Conservation (phyloP, 2,113 vertebrate genomes). For the Limnothrissa miodon region DNA sequence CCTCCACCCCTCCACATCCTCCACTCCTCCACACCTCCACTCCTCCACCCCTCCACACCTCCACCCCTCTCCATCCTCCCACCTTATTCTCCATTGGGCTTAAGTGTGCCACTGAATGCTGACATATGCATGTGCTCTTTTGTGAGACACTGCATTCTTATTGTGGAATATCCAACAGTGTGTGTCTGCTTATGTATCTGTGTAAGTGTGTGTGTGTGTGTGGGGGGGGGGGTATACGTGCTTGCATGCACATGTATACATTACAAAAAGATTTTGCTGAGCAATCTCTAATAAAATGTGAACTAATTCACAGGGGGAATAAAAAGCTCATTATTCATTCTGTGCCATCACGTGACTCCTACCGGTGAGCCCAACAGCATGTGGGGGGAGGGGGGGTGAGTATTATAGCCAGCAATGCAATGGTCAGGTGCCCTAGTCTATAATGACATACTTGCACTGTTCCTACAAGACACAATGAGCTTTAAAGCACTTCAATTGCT, state of each 20-base stretch:
- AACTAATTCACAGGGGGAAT: background rate
- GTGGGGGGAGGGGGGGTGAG: background rate
- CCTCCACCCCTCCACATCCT: too few species aligned
- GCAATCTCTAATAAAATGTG: background rate
- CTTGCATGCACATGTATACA: background rate
- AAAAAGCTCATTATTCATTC: slow-evolving; percentile 6
- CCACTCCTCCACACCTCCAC: slow-evolving; percentile 63
- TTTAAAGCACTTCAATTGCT: background rate
- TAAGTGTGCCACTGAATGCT: slow-evolving; percentile 11
- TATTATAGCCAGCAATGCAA: background rate
- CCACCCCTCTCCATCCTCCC: background rate
- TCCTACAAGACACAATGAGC: background rate
- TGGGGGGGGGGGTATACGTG: background rate
- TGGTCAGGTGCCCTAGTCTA: background rate
- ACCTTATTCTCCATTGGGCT: background rate
- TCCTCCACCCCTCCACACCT: slow-evolving; percentile 32
- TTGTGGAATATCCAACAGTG: background rate
- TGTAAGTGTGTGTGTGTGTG: background rate
- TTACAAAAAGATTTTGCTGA: background rate
- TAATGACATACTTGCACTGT: background rate
- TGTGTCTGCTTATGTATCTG: background rate
- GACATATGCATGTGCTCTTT: slow-evolving; percentile 16
- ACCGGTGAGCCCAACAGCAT: background rate
- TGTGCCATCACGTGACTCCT: background rate
- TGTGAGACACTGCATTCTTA: background rate